Evolutionary conservation across 1,140 invertebrate genomes (phyloP).

Genomic region (Tenebrio molitor): DNA sequence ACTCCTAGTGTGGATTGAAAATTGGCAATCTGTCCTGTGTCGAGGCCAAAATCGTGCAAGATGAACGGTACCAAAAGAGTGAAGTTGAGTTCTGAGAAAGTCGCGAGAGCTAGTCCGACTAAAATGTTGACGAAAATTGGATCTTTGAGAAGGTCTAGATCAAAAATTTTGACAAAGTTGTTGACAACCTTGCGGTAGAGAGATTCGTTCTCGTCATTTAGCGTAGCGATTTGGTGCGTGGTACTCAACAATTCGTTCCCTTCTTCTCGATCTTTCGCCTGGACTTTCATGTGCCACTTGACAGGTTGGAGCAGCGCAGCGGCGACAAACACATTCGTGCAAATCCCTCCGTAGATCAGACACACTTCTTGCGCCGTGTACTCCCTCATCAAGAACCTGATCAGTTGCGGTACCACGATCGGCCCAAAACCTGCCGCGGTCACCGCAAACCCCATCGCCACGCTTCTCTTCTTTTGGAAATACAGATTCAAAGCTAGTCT

Average conservation of each 20-base stretch:
- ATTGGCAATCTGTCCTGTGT: constrained; percentile 71
- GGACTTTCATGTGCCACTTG: constrained; percentile 69
- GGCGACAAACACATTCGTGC: constrained; percentile 65
- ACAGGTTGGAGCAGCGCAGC: constrained; percentile 68
- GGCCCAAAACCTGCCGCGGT: constrained; percentile 68
- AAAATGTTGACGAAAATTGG: constrained; percentile 77
- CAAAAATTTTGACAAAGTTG: constrained; percentile 74
- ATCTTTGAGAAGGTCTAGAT: constrained; percentile 76
- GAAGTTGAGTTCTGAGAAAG: constrained; percentile 79
- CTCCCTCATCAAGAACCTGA: constrained; percentile 62
- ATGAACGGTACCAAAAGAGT: constrained; percentile 79
- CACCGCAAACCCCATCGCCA: constrained; percentile 67
- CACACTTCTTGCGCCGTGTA: constrained; percentile 66
- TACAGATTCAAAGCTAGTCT: constrained; percentile 68
- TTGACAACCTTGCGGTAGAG: constrained; percentile 64
- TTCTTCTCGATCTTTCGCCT: constrained; percentile 3
- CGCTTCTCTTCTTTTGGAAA: constrained; percentile 66
- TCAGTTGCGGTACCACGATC: constrained; percentile 68
- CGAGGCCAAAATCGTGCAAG: constrained; percentile 72
- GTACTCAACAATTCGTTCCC: constrained; percentile 5
- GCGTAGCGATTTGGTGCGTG: too few species aligned
- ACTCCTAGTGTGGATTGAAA: constrained; percentile 74
- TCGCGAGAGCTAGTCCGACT: constrained; percentile 76
- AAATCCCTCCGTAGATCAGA: constrained; percentile 66
- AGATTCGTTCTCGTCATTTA: constrained; percentile 23